Base-by-base conservation (phyloP, 2,888 invertebrate species). In the Thera britannica region DNA sequence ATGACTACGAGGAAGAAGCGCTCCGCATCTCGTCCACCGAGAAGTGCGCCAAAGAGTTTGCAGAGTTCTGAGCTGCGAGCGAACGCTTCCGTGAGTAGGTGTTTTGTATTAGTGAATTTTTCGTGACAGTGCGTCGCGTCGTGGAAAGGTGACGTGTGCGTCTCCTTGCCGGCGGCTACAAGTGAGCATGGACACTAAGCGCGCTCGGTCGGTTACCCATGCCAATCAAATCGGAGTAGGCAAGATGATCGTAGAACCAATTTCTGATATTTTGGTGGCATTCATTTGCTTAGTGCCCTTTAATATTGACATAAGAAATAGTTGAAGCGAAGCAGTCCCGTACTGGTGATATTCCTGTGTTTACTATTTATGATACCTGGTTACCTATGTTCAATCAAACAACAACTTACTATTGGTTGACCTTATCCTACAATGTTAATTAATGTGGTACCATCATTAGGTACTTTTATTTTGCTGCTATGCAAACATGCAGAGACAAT, bases 41-140 rank as follows among this genome's bases (percentile, higher is more conserved):
- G 94, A 99, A 99, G 95, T 99, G 99, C 95, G 98, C 99, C 90
- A 99, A 99, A 95, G 99, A 99, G 94, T 99, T 99, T 95, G 98
- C 98, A 79, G 99, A 99, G 94, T 99, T 99, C 95, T 97, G 96
- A 96, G 94, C 90, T 80, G 83, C 73, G 70, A 80, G 83, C 87
- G 88, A 88, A 86, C 80, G 78, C 79, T 83, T 79, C 86, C 85
- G 87, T 87, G 87, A 85, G 88, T 88, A 86, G 91, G 90, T 87
- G 85, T 89, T 84, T 88, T 88, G 85, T 87, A 83, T 83, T 90
- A 89, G 92, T 90, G 89, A 90, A 88, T 89, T 86, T 88, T 88
- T 89, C 87, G 83, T 88, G 88, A 88, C 86, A 79, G 76, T 83
- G 82, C 80, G 79, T 89, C 87, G 82, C 80, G 79, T 89, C 87